phyloP scores from a whole-genome alignment of 2,113 vertebrate species.

The Rostratula benghalensis region DNA sequence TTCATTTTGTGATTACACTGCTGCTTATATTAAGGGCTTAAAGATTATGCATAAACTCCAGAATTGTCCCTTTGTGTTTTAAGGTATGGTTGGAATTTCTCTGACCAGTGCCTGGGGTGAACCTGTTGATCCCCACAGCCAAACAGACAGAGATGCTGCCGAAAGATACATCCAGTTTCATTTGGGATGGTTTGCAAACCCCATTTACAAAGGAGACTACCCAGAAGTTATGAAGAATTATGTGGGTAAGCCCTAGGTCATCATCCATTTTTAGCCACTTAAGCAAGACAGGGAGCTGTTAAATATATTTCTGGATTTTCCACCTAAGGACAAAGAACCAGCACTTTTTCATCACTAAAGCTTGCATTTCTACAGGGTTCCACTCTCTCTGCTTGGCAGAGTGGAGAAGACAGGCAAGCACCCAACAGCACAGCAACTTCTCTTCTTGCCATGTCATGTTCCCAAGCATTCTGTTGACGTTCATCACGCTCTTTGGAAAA shows the following conservation, averaged over 20 bases:
- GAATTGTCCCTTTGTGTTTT: background rate
- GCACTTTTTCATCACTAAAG: background rate
- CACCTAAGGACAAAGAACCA: background rate
- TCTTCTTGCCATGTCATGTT: background rate
- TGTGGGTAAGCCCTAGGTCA: constrained; percentile 76
- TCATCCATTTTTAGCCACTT: background rate
- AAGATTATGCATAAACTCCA: background rate
- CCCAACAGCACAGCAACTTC: background rate
- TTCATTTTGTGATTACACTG: background rate
- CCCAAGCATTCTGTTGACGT: background rate
- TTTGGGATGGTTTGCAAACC: constrained; percentile 94
- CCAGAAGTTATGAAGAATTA: constrained; percentile 94
- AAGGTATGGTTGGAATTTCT: constrained; percentile 91
- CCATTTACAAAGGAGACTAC: constrained; percentile 93
- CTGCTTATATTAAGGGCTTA: background rate
- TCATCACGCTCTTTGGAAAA: background rate
- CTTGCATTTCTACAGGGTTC: background rate
- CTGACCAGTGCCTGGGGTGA: constrained; percentile 90
- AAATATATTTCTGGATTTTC: background rate
- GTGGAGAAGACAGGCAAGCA: background rate
- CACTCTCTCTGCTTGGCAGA: background rate
- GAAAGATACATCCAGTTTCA: constrained; percentile 93
- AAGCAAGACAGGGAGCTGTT: background rate
- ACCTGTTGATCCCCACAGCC: constrained; percentile 86
- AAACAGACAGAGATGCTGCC: constrained; percentile 86